Base-by-base conservation (phyloP, 1,140 invertebrate species). In the Euwallacea similis region DNA sequence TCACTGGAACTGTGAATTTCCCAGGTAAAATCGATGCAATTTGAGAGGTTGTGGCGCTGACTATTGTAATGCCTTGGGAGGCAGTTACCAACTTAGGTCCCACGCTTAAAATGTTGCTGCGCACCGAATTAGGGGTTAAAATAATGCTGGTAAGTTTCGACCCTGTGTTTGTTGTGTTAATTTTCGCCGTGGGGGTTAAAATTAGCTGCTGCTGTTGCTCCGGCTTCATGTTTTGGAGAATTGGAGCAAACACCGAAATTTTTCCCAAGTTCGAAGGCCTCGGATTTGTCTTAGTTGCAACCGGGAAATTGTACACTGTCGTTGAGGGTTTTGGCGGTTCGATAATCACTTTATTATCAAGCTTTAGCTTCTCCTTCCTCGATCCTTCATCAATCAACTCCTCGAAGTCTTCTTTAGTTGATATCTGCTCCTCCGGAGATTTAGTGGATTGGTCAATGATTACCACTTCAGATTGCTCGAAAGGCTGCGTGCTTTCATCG, bases 341-440 rank as follows among this genome's bases (percentile, higher is more conserved):
- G 73, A 21, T 73, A 76, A 79, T 78, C 56, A 78, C 77, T 66
- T 79, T 76, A 7, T 72, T 70, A 13, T 77, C 76, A 56, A 72
- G 50, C 65, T 75, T 82, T 61, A 84, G 62, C 74, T 83, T 82
- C 63, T 84, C 84, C 80, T 87, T 82, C 60, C 84, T 79, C 67
- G 84, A 83, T 63, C 86, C 81, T 73, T 85, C 83, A 71, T 87
- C 86, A 11, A 87, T 87, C 2, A 87, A 75, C 72, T 88, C 86
- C 56, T 87, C 83, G 59, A 88, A 87, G 76, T 87, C 86, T 76
- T 87, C 86, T 73, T 87, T 86, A 7, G 88, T 89, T 0, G 86
- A 84, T 50, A 87, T 85, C 21, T 85, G 84, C 59, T 88, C 86
- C 66, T 88, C 86, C 0, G 87, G 87, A 0, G 87, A 87, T 71